Conservation (phyloP, 92 coral and sea anemone genomes). For the Zoanthus sansibaricus region DNA sequence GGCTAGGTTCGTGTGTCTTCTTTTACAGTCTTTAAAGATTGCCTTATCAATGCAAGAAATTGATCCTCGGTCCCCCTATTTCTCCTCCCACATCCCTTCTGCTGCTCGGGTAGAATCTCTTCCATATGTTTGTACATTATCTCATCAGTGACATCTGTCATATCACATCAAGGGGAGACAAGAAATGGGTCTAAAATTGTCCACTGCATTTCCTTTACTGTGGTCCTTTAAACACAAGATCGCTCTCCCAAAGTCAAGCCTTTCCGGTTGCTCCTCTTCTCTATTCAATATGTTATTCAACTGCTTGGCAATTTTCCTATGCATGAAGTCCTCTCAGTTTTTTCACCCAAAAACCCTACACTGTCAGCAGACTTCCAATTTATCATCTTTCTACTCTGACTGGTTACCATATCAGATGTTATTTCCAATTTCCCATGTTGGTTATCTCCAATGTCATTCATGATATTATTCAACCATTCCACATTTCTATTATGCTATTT, state of each 20-base stretch:
- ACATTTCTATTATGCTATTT: neutral
- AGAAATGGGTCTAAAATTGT: neutral
- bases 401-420: neutral
- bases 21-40: conserved; percentile 5
- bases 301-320: neutral
- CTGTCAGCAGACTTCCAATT: neutral
- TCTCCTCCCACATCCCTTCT: neutral
- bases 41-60: conserved; percentile 30
- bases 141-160: neutral
- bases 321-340: neutral
- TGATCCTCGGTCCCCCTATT: conserved; percentile 36
- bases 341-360: neutral
- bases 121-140: neutral
- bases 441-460: neutral
- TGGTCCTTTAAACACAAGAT: neutral
- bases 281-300: neutral
- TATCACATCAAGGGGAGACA: neutral
- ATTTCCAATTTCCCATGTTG: neutral
- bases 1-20: neutral
- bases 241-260: neutral
- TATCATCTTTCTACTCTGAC: no score
- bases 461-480: neutral
- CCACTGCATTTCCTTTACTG: neutral
- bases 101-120: neutral
- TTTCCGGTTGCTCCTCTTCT: neutral